Base-by-base conservation (phyloP, 1,140 invertebrate species). In the Drosophila chauvacae region DNA sequence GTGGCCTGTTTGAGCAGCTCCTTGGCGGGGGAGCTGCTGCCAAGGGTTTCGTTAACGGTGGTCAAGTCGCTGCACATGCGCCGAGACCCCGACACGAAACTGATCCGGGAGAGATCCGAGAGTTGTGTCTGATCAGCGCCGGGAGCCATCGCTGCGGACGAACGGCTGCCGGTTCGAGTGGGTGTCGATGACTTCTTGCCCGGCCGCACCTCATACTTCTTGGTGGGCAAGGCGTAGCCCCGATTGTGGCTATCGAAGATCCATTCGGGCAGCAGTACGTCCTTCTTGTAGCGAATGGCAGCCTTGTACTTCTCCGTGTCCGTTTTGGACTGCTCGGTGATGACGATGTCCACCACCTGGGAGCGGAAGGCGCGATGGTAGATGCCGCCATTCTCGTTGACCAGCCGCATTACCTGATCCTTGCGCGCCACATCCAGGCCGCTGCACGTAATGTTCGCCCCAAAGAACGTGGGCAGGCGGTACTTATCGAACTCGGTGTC, bases 291-390 rank as follows among this genome's bases (percentile, higher is more conserved):
- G 76, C 95, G 94, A 51, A 95, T 91, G 0, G 97, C 97, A 79
- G 95, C 96, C 77, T 95, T 96, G 85, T 96, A 96, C 91, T 98
- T 98, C 16, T 97, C 95, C 63, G 97, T 97, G 65, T 95, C 94
- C 4, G 95, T 84, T 18, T 94, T 93, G n/a, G 94, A 94, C 56
- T 93, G 77, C 14, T 91, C 91, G 0, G 91, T 91, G 6, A 92
- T 91, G n/a, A 92, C 90, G 45, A 92, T 91, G 57, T 92, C 91
- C 44, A 92, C 91, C 26, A 82, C 71, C 58, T 90, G 84, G 55
- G 91, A 90, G 69, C 94, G 93, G 57, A 95, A 94, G 16, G 94
- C 93, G 6, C 93, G 93, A 20, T 92, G 93, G 69, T 94, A 95
- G 4, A 80, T 92, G 11, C 96, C 96, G 74, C 97, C 97, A 93